Base-by-base conservation (phyloP, 64 coral and sea anemone genomes). In the Anthopleura sola region DNA sequence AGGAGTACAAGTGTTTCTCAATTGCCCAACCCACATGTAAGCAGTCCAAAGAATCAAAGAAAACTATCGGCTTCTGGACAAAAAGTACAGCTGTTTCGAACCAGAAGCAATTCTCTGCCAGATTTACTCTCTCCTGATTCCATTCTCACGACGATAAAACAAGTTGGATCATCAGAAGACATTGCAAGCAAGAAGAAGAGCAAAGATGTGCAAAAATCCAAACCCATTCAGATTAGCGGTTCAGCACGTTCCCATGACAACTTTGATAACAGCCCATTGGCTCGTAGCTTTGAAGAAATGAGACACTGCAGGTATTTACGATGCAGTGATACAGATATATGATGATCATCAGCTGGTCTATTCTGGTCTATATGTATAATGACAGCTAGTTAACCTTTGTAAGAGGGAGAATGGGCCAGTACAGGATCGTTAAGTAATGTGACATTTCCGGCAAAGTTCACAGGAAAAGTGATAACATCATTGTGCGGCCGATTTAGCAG, bases 271-370 rank as follows among this genome's bases (percentile, higher is more conserved):
- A 79, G 76, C 38, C 44, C 76, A 11, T 79, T 79, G 24, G 76
- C 76, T 79, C 76, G 76, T 79, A 48, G 76, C 39, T 79, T 79
- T 44, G 76, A 79, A 33, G 37, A 79, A 33, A 44, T 79, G 24
- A 79, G 44, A 48, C 76, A 79, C 31, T 79, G 76, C 31, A 38
- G 76, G 17, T 79, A 79, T 79, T 26, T 79, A 10, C 17, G 76
- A 48, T 48, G 37, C 16, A 39, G 16, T 48, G 37, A 44, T 79
- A 20, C 76, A 79, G 34, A 79, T 79, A 71, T 34, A 5, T 32
- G 14, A 31, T 71, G 10, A 32, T 71, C 29, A 34, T 71, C 29
- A 66, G 23, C 5, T 26, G 1, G 6, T 13, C 14, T 18, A 56
- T 14, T 56, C 8, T 56, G 9, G 40, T 44, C 40, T 6, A 44